A percentile compares a stretch with the other conserved stretches of the same genome.
Evolutionary conservation across 2,797 vertebrate species (phyloP).

Genomic region (Poecilia picta): DNA sequence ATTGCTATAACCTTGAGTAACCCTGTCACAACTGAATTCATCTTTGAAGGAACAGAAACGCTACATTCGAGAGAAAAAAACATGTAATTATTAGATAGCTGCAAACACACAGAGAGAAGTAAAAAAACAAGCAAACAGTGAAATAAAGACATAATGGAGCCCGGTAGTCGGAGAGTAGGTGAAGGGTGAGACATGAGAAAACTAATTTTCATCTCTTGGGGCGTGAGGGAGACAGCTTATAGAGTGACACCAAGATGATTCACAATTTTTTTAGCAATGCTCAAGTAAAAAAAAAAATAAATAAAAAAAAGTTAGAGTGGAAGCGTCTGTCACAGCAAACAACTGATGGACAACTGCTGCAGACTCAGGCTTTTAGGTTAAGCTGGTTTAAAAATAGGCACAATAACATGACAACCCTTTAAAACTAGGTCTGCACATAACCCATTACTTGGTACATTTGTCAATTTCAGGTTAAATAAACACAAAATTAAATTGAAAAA

Average conservation of each 20-base stretch:
- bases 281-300: slow-evolving; percentile 19
- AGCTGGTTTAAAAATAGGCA: slow-evolving; percentile 15
- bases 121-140: neutral
- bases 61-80: slow-evolving; percentile 54
- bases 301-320: slow-evolving; percentile 42
- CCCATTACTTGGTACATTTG: neutral
- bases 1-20: slow-evolving; percentile 66
- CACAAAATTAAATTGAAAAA: too few relatives aligned
- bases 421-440: neutral
- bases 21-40: slow-evolving; percentile 49
- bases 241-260: slow-evolving; percentile 62
- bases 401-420: neutral
- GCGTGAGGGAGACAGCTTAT: slow-evolving; percentile 21
- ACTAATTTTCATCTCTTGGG: slow-evolving; percentile 35
- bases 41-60: slow-evolving; percentile 14
- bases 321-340: slow-evolving; percentile 58
- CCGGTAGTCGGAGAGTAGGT: neutral
- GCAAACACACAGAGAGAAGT: slow-evolving; percentile 25
- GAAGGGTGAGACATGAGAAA: slow-evolving; percentile 32
- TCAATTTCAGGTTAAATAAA: neutral
- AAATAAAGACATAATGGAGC: slow-evolving; percentile 1
- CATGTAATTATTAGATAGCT: slow-evolving; percentile 62
- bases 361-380: slow-evolving; percentile 31
- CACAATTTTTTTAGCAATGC: slow-evolving; percentile 47
- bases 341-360: slow-evolving; percentile 55